Conservation (phyloP, 1,140 invertebrate genomes). For the Meloidogyne hapla region DNA sequence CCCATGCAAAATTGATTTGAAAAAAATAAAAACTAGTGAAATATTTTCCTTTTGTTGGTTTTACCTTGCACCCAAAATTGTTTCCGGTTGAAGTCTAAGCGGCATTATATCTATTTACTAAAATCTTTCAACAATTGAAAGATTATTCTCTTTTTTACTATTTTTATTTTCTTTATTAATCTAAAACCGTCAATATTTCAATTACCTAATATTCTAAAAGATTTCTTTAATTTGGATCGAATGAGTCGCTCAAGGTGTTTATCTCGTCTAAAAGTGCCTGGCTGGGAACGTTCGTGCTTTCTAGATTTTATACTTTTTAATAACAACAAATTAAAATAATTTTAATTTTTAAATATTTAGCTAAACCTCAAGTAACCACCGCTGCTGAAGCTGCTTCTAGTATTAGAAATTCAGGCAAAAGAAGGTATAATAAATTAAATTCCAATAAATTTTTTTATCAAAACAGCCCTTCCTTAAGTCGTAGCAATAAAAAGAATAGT, state of each 20-base stretch:
- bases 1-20: neutral
- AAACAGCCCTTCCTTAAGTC: neutral
- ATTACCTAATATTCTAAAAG: too few relatives aligned
- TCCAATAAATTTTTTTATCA: too few relatives aligned
- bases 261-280: conserved; percentile 39
- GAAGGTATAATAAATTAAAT: neutral
- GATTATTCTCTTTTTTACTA: neutral
- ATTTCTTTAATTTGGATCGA: neutral
- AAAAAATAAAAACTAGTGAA: neutral
- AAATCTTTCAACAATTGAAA: neutral
- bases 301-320: too few relatives aligned
- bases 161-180: neutral
- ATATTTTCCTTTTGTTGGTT: neutral
- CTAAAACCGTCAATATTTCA: too few relatives aligned
- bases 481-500: conserved; percentile 4
- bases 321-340: neutral
- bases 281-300: conserved; percentile 49
- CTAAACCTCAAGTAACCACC: conserved; percentile 3
- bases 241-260: conserved; percentile 45
- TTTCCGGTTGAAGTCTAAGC: neutral
- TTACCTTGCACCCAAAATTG: neutral
- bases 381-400: neutral
- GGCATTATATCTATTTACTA: neutral
- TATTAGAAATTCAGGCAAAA: neutral
- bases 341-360: neutral